Evolutionary conservation across 1,140 invertebrate genomes (phyloP).

Genomic region (Chlorops oryzae): DNA sequence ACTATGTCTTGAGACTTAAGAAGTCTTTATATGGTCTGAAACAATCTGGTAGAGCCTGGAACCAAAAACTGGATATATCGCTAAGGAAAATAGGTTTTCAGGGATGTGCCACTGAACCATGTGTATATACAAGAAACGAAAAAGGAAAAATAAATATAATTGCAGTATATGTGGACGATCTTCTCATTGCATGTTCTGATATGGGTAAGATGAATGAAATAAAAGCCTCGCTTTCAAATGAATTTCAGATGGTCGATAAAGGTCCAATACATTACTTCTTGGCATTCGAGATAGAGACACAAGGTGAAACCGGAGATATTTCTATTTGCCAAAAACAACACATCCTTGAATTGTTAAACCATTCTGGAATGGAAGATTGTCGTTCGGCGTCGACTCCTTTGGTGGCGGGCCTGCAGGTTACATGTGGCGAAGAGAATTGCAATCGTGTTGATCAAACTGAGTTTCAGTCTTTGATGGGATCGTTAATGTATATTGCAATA

Average conservation of each 20-base stretch:
- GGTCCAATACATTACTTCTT: slow-evolving; percentile 26
- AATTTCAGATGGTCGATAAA: slow-evolving; percentile 29
- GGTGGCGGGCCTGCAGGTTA: too few relatives aligned
- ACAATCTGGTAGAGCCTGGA: slow-evolving; percentile 26
- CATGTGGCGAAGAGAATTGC: too few relatives aligned
- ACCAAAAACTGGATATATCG: slow-evolving; percentile 22
- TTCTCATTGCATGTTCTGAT: slow-evolving; percentile 6
- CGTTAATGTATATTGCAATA: slow-evolving; percentile 6
- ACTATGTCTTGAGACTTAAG: slow-evolving; percentile 31
- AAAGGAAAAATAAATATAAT: neutral
- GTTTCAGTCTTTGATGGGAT: slow-evolving; percentile 18
- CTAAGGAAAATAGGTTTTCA: slow-evolving; percentile 26
- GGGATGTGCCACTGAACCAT: slow-evolving; percentile 27
- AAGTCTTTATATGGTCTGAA: slow-evolving; percentile 34
- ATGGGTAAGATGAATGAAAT: neutral
- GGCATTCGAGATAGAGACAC: slow-evolving; percentile 32
- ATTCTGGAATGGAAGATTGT: too few relatives aligned
- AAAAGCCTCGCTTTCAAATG: neutral
- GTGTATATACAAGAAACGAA: slow-evolving; percentile 1
- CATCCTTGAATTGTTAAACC: neutral
- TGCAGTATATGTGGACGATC: slow-evolving; percentile 11
- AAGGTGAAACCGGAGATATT: slow-evolving; percentile 4
- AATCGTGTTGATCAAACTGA: too few relatives aligned
- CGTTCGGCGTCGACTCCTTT: too few relatives aligned
- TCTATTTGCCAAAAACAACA: neutral